Percentiles rank a stretch among this genome's conserved stretches.
These are phyloP conservation scores for Latrodectus geometricus DNA, from an alignment of 1,140 invertebrate genomes.

Conservation along the genomic window DNA sequence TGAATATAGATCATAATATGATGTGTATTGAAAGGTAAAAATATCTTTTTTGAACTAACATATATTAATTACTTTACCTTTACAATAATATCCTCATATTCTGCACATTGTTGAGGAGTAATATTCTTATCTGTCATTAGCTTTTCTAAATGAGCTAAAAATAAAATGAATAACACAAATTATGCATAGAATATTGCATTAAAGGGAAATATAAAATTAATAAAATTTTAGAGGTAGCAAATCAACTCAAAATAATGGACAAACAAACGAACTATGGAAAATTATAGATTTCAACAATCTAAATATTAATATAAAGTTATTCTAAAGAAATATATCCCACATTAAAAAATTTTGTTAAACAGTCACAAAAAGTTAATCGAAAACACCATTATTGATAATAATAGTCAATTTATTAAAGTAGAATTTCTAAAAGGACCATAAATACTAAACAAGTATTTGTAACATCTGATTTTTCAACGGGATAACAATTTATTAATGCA, in stretches of 20 bases:
- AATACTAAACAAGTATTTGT: too few relatives aligned
- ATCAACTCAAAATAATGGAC: not conserved
- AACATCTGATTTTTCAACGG: too few relatives aligned
- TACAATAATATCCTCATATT: slow-evolving; percentile 84
- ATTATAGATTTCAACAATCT: not conserved
- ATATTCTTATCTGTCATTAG: slow-evolving; percentile 87
- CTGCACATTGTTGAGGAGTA: slow-evolving; percentile 76
- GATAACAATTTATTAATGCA: too few relatives aligned
- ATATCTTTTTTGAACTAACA: too few relatives aligned
- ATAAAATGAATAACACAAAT: not conserved
- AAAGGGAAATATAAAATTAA: not conserved
- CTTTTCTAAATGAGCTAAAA: slow-evolving; percentile 87
- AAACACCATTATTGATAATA: too few relatives aligned
- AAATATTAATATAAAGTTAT: not conserved
- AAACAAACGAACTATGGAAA: not conserved
- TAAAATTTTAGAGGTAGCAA: not conserved
- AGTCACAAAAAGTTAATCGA: too few relatives aligned
- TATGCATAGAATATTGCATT: not conserved
- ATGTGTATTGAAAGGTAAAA: too few relatives aligned
- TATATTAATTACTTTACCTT: slow-evolving; percentile 70
- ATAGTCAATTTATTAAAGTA: too few relatives aligned
- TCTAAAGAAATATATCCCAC: not conserved
- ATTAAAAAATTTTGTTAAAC: too few relatives aligned
- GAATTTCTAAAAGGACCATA: too few relatives aligned
- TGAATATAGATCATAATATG: too few relatives aligned